A percentile compares a stretch with the other conserved stretches of the same genome.
These are phyloP conservation scores for Hippopotamyrus pictus DNA, from an alignment of 2,797 vertebrate genomes.

Conservation along the genomic window DNA sequence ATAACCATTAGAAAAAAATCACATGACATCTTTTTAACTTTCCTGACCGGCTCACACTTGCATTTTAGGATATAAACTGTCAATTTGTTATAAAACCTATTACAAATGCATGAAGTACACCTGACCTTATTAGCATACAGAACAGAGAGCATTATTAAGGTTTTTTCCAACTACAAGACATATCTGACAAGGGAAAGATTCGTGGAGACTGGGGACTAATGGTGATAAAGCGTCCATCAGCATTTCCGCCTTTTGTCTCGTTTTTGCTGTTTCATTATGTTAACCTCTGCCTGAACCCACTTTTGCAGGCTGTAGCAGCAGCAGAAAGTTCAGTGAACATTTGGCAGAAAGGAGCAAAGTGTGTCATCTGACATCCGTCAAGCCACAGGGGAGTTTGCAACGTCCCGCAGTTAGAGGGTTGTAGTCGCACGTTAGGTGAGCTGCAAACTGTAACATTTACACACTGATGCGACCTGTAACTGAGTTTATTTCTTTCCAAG, in stretches of 20 bases:
- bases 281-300: conserved; percentile 98
- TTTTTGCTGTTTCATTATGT: conserved; percentile 93
- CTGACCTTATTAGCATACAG: not conserved
- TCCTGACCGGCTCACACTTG: not conserved
- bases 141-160: not conserved
- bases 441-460: conserved; percentile 54
- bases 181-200: not conserved
- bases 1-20: not conserved
- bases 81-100: not conserved
- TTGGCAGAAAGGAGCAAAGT: conserved; percentile 80
- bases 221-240: conserved; percentile 87
- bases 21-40: not conserved
- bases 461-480: conserved; percentile 62
- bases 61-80: not conserved
- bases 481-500: conserved; percentile 64
- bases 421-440: conserved; percentile 45
- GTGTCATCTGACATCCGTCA: conserved; percentile 88
- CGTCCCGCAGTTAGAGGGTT: conserved; percentile 59
- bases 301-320: conserved; percentile 85
- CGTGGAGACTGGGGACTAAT: conserved; percentile 70
- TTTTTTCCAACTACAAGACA: not conserved
- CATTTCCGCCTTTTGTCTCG: conserved; percentile 86
- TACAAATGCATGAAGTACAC: not conserved
- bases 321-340: conserved; percentile 92
- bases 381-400: conserved; percentile 82